Base-by-base conservation (phyloP, 2,797 vertebrate genomes). In the Sebastes iracundus region DNA sequence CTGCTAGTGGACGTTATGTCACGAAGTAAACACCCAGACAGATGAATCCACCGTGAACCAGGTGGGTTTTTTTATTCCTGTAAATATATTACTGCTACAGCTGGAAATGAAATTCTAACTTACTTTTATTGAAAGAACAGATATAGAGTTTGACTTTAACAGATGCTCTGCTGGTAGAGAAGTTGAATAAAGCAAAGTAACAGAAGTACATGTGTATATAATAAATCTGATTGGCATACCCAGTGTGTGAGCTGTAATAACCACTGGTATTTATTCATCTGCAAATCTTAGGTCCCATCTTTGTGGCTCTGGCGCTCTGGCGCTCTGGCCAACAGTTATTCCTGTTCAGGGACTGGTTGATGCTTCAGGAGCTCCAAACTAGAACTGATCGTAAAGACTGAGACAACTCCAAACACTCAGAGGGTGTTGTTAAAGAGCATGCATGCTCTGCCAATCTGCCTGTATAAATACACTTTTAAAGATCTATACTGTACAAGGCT, bases 1-100 rank as follows among this genome's bases (percentile, higher is more conserved):
- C 35, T 35, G 33, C 33, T 38, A 88, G 86, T 30, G 66, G 84
- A 75, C 55, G 63, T 83, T 67, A 75, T 68, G 78, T 84, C 81
- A 83, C 2, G 3, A 72, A 66, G 73, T 60, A 80, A 87, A 83
- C 82, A 87, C 70, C 55, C 73, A 53, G 74, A 76, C 61, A 75
- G 79, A 85, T 52, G 53, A 86, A 75, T 80, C 82, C 22, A 70
- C 14, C 63, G 81, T 59, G 16, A 82, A 55, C 62, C 62, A 22
- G 58, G 58, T 22, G 32, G 1, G 1, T 4, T 62, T 22, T 55
- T 63, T 20, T 22, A 9, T n/a, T 42, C 25, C 10, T 49, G 70
- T 18, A 35, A 7, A 75, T 61, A 52, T 25, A 58, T 59, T 4
- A 14, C 55, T 1, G 5, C 76, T 22, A 2, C 82, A 75, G 75